These are phyloP conservation scores for Sclerurus mexicanus DNA, from an alignment of 2,113 vertebrate species.

Conservation along the genomic window DNA sequence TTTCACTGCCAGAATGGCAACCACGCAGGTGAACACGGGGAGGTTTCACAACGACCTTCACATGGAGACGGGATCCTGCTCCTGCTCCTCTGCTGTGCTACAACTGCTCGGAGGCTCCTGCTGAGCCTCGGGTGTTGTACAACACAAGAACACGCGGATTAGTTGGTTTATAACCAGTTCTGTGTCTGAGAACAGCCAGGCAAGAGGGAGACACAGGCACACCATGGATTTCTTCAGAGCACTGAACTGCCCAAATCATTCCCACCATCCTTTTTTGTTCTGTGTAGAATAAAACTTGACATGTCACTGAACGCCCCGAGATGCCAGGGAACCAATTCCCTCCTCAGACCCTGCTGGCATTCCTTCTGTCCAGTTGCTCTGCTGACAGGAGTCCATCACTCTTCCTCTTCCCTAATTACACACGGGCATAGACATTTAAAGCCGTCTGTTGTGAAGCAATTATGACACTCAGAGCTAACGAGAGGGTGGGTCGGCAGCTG, in stretches of 20 bases:
- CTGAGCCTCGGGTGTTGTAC: neutral
- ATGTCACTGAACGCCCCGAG: accelerated
- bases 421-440: neutral
- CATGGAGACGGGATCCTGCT: neutral
- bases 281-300: neutral
- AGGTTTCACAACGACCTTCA: neutral
- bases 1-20: neutral
- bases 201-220: neutral
- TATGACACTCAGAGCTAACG: neutral
- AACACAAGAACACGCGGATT: accelerated
- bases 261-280: neutral
- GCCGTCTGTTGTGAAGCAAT: slow-evolving; percentile 10
- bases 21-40: neutral
- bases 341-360: accelerated
- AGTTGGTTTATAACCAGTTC: neutral
- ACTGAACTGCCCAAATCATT: neutral
- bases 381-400: neutral
- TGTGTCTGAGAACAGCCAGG: accelerated
- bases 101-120: neutral
- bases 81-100: neutral
- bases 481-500: neutral
- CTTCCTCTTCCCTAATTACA: neutral
- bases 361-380: neutral
- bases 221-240: accelerated
- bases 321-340: neutral